Conservation (phyloP, 2,888 invertebrate species). For the Leucophora obtusa region DNA sequence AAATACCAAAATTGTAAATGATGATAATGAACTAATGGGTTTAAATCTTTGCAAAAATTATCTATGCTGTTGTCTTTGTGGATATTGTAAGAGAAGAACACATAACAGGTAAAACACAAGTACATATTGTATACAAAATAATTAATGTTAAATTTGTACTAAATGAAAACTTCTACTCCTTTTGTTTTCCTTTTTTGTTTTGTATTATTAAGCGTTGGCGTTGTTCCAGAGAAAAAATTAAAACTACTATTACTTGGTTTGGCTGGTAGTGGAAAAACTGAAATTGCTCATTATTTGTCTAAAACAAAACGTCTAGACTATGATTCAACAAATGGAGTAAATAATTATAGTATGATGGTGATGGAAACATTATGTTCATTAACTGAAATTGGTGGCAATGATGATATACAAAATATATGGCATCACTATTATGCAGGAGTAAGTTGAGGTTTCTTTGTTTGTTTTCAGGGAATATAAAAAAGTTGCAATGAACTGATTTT, state of each 20-base stretch:
- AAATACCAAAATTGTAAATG: slow-evolving; percentile 36
- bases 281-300: slow-evolving; percentile 72
- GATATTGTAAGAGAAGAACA: slow-evolving; percentile 59
- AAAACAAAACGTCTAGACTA: slow-evolving; percentile 66
- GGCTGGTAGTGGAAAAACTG: slow-evolving; percentile 74
- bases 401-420: slow-evolving; percentile 76
- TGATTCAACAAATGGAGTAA: slow-evolving; percentile 75
- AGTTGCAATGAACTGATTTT: too few relatives aligned
- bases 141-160: slow-evolving; percentile 17
- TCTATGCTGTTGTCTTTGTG: slow-evolving; percentile 50
- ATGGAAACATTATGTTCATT: slow-evolving; percentile 66
- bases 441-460: slow-evolving; percentile 28
- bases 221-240: slow-evolving; percentile 62
- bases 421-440: slow-evolving; percentile 73
- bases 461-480: background rate
- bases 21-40: slow-evolving; percentile 63
- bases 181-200: background rate
- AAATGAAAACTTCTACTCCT: slow-evolving; percentile 6
- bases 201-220: slow-evolving; percentile 57
- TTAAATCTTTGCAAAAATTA: slow-evolving; percentile 64
- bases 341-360: slow-evolving; percentile 66
- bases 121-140: background rate
- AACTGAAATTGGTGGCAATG: slow-evolving; percentile 76
- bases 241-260: slow-evolving; percentile 74
- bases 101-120: slow-evolving; percentile 55